These are phyloP conservation scores for Hyperoplus immaculatus DNA, from an alignment of 2,797 vertebrate genomes.

Conservation along the genomic window DNA sequence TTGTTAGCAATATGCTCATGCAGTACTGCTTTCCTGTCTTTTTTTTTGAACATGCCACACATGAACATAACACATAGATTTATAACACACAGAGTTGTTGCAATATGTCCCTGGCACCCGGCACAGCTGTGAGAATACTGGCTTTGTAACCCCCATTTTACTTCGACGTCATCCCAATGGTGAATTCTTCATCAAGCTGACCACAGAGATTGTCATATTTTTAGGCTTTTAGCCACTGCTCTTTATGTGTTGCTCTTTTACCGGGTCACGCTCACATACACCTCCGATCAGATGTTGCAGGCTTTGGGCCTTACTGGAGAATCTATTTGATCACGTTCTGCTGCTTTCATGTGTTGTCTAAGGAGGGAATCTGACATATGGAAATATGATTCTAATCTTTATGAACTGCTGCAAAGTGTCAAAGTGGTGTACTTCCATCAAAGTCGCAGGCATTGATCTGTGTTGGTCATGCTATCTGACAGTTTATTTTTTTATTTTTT, in stretches of 20 bases:
- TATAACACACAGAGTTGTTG: conserved; percentile 37
- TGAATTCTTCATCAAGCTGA: conserved; percentile 53
- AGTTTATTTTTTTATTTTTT: not conserved
- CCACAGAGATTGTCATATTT: conserved; percentile 10
- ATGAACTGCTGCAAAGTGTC: conserved; percentile 58
- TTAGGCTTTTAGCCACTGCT: conserved; percentile 8
- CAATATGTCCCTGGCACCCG: conserved; percentile 58
- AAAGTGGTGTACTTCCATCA: conserved; percentile 52
- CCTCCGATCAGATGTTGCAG: conserved; percentile 10
- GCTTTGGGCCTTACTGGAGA: conserved; percentile 45
- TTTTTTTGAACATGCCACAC: not conserved
- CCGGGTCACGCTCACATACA: not conserved
- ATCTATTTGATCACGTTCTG: conserved; percentile 49
- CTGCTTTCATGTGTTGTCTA: conserved; percentile 53
- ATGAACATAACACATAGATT: conserved; percentile 1
- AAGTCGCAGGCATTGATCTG: conserved; percentile 7
- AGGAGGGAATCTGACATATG: conserved; percentile 44
- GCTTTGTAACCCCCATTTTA: conserved; percentile 37
- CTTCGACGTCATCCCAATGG: conserved; percentile 23
- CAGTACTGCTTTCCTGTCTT: not conserved
- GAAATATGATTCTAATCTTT: conserved; percentile 67
- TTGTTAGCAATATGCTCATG: conserved; percentile 27
- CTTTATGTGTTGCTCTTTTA: not conserved
- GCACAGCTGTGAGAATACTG: conserved; percentile 52
- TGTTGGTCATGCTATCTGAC: not conserved